A percentile compares a stretch with the other conserved stretches of the same genome.
Conservation (phyloP, 2,797 vertebrate genomes). For the Lepilemur septentrionalis region DNA sequence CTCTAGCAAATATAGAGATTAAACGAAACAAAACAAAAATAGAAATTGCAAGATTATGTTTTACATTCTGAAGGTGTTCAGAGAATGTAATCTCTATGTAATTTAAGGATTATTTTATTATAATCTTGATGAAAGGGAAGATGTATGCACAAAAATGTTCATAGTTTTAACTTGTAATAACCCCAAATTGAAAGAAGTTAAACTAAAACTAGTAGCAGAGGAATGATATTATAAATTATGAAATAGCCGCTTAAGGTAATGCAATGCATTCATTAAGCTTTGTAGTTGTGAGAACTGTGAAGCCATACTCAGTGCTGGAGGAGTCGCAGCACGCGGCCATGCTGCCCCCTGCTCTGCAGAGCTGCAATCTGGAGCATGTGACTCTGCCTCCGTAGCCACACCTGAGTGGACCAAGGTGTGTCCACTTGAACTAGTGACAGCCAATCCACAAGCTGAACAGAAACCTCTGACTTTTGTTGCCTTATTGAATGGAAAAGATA, state of each 20-base stretch:
- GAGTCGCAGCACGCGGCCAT: background rate
- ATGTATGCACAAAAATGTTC: background rate
- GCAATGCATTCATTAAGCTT: background rate
- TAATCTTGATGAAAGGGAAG: background rate
- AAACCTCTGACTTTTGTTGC: background rate
- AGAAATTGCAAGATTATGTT: background rate
- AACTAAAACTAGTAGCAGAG: background rate
- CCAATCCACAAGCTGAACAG: background rate
- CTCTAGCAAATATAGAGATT: background rate
- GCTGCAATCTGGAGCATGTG: background rate
- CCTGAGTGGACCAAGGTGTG: background rate
- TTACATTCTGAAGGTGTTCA: slow-evolving; percentile 14
- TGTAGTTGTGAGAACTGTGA: background rate
- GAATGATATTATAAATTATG: background rate
- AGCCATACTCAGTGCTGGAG: background rate
- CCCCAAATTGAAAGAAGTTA: background rate
- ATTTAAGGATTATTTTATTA: slow-evolving; percentile 4
- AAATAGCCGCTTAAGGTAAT: background rate
- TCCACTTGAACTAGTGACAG: background rate
- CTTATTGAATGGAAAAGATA: background rate
- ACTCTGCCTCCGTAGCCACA: background rate
- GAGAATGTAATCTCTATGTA: background rate
- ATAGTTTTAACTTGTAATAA: background rate
- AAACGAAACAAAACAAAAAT: background rate
- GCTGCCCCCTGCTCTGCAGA: background rate